phyloP scores from a whole-genome alignment of 2,113 vertebrate genomes.

The Syngnathus typhle region DNA sequence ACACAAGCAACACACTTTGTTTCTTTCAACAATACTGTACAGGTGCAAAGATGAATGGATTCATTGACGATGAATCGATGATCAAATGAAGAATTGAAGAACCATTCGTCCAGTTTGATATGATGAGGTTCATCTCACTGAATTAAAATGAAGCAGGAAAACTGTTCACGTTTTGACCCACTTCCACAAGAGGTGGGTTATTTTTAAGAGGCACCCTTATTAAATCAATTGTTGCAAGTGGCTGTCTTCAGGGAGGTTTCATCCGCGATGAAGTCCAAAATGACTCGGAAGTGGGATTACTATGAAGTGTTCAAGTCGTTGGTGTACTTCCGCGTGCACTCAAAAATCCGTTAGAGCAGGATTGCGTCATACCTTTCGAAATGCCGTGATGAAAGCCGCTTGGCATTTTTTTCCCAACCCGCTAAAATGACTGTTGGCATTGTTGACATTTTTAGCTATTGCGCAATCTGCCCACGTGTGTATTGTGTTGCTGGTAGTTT shows the following conservation, averaged over 20 bases:
- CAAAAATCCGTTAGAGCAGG: not conserved
- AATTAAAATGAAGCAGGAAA: no score
- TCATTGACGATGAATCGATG: no score
- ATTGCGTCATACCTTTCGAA: not conserved
- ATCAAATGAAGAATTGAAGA: no score
- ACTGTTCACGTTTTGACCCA: no score
- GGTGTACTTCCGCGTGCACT: not conserved
- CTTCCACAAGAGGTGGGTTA: not conserved
- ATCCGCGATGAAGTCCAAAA: not conserved
- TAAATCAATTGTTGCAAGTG: not conserved
- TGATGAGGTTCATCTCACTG: no score
- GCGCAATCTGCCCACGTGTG: not conserved
- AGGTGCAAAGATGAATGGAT: not conserved
- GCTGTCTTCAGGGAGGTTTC: not conserved
- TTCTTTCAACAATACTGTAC: not conserved
- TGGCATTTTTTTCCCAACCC: not conserved
- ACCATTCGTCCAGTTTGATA: no score
- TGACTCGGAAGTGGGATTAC: not conserved
- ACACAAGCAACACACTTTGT: not conserved
- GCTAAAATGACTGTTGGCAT: not conserved
- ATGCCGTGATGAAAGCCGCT: not conserved
- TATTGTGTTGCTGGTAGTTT: slow-evolving; percentile 15
- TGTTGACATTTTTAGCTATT: not conserved
- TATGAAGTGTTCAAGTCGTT: not conserved
- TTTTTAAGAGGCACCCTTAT: not conserved